Conservation (phyloP, 2,888 invertebrate species). For the Icerya purchasi region DNA sequence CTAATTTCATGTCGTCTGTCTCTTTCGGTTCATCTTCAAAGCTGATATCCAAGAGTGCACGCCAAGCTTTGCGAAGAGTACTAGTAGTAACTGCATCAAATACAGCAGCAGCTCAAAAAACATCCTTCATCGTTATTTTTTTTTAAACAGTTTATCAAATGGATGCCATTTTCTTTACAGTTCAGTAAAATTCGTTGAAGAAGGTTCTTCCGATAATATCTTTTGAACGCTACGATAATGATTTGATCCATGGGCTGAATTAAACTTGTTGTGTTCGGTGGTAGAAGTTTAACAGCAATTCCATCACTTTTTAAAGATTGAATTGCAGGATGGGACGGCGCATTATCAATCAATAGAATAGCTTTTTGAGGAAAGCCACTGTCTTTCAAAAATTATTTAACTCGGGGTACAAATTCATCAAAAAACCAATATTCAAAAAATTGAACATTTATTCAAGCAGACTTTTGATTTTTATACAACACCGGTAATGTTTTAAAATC, state of each 20-base stretch:
- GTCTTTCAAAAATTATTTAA: slow-evolving; percentile 13
- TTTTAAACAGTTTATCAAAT: neutral
- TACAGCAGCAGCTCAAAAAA: neutral
- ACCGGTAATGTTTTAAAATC: no score
- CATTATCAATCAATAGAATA: no score
- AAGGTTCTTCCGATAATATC: no score
- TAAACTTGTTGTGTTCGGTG: no score
- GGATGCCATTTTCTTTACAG: neutral
- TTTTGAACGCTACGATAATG: slow-evolving; percentile 18
- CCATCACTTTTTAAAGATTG: no score
- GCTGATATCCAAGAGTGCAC: neutral
- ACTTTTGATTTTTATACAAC: slow-evolving; percentile 17
- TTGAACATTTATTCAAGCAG: no score
- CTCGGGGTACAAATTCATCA: no score
- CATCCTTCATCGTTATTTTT: neutral
- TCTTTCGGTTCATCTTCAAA: no score
- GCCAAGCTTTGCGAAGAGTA: neutral
- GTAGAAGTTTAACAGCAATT: no score
- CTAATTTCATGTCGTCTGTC: no score
- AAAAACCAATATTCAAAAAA: no score
- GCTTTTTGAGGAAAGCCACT: slow-evolving; percentile 13
- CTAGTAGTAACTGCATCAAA: neutral
- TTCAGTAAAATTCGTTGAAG: neutral
- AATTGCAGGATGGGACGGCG: no score
- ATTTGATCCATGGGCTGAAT: slow-evolving; percentile 21